Base-by-base conservation (phyloP, 2,888 invertebrate genomes). In the Halictus ligatus region DNA sequence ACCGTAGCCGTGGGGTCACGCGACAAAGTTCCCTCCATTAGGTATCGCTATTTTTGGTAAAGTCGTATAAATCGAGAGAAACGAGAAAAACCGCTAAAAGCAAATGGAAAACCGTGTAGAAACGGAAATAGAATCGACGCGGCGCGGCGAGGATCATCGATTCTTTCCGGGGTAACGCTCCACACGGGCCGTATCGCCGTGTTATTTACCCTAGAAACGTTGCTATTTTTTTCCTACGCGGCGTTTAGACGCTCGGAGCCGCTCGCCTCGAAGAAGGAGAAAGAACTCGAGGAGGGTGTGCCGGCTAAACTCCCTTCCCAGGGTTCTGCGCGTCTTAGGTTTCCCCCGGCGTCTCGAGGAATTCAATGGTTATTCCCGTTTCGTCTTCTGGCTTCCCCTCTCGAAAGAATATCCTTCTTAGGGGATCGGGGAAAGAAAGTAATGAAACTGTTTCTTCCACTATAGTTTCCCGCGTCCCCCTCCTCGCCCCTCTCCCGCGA, bases 371-470 rank as follows among this genome's bases (percentile, higher is more conserved):
- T 89, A 78, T 81, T 79, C 82, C 79, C 72, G 73, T 85, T 78
- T 72, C 88, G 83, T 85, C 84, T 76, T 84, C 80, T 82, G 67
- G 80, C 78, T 74, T 85, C 82, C 85, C 78, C 77, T 74, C 78
- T 80, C 69, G 69, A 81, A 80, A 60, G 80, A 83, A 75, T 72
- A 86, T 82, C 84, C 82, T 80, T 83, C 83, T 79, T 74, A 82
- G 91, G 93, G 64, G 64, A 64, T 64, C 15, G 64, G 8, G 29
- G 93, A 94, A 94, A 93, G 93, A 93, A 93, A 93, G 94, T 94
- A 94, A 94, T 94, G 94, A 94, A 94, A 95, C 94, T 94, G 94
- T 94, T 94, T 93, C 94, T 82, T 86, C 78, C 46, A 84, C 81
- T 91, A 13, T 46, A 10, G 40, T 71, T n/a, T 46, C 54, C 13